Evolutionary conservation across 2,113 vertebrate species (phyloP).

Genomic region (Chaetops frenatus): DNA sequence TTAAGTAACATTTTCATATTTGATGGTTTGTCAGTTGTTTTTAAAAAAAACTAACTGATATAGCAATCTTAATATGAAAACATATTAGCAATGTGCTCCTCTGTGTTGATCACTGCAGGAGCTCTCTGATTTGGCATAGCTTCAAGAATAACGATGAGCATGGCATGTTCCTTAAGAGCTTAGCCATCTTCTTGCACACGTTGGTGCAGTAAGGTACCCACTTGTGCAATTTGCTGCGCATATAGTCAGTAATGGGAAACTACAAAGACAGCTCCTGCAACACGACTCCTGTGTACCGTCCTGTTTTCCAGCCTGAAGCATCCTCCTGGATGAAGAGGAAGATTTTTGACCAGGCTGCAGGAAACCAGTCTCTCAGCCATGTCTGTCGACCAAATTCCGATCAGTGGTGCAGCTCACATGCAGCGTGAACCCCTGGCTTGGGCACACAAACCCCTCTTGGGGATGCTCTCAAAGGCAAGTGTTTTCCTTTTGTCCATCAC

Average conservation of each 20-base stretch:
- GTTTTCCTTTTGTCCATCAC: neutral
- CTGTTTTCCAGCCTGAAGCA: neutral
- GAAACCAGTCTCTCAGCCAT: neutral
- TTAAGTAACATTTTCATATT: conserved; percentile 5
- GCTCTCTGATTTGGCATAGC: neutral
- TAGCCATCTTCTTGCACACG: neutral
- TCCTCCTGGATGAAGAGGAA: neutral
- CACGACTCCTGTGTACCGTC: neutral
- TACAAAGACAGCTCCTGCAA: neutral
- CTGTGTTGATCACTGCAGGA: neutral
- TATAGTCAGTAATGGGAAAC: neutral
- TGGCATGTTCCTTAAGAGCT: neutral
- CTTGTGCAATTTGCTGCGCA: neutral
- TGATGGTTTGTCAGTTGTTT: neutral
- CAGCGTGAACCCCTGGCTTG: rapidly evolving
- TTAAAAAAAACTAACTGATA: neutral
- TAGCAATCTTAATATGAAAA: neutral
- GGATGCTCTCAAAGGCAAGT: neutral
- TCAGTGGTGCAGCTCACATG: neutral
- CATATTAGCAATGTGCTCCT: neutral
- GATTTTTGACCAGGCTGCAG: neutral
- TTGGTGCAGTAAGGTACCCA: neutral
- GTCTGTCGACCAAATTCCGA: neutral
- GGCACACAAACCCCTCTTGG: rapidly evolving
- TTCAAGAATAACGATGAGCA: neutral